Evolutionary conservation across 2,888 invertebrate species (phyloP), one percentile per base, ranked within the genome.

Genomic region (Eurytoma californica): DNA sequence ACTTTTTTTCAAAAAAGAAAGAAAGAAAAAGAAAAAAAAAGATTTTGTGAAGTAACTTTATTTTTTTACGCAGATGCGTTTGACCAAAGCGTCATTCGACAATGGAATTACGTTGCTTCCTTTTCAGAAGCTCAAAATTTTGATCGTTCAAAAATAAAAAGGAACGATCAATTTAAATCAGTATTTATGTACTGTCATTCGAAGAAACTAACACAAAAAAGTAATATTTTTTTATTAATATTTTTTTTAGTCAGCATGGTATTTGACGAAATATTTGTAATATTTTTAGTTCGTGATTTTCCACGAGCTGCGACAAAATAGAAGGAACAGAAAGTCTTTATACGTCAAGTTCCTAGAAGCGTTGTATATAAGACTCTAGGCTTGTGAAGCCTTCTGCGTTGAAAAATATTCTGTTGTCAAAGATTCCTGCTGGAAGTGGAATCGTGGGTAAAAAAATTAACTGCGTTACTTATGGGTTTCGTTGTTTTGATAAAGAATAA

Each of bases 301-400:
- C 39, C 68, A 79, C 60, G 76, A 77, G 47, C 55, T 58, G 67
- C 47, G n/a, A 76, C 20, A 72, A 70, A 66, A 72, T 65, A 55
- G 39, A 68, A 16, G 63, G 77, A 79, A 81, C 77, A 61, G 66
- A 73, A 72, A 67, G 53, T 77, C 58, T 73, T 74, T 72, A 74
- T 63, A 61, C n/a, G 30, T 39, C 39, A 81, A 77, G 72, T 81
- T 77, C 72, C 70, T 79, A 81, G 65, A 77, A 77, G n/a, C 49
- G 20, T 74, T 81, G 74, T 81, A 77, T 61, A 81, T 77, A 79
- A 79, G 70, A 81, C 73, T 81, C 65, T 66, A 70, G 72, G 74
- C 57, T 79, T 70, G 14, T 14, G 51, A 70, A 81, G 73, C 53
- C 55, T 70, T 81, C 68, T 73, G 73, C 69, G 39, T 75, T 79